Evolutionary conservation across 2,888 invertebrate genomes (phyloP).

Genomic region (Sphaerophoria rueppellii): DNA sequence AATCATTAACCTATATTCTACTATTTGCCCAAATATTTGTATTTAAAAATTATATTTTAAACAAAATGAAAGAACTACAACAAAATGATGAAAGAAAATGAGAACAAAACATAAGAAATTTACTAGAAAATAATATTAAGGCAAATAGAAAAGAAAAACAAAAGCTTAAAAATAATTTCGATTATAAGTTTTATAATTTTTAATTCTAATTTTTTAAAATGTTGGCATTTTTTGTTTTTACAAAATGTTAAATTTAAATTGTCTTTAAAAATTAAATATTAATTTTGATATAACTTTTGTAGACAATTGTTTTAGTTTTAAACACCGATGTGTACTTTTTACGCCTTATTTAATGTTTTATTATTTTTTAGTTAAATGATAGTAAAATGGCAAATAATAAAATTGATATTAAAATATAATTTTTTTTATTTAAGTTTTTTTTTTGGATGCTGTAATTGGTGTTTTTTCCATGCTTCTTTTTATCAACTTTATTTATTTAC

Average conservation of each 20-base stretch:
- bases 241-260: conserved; percentile 6
- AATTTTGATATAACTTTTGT: conserved; percentile 37
- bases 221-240: conserved; percentile 51
- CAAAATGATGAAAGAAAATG: conserved; percentile 48
- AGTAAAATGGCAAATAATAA: conserved; percentile 49
- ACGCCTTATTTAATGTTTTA: conserved; percentile 26
- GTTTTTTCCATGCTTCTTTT: background rate
- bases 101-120: conserved; percentile 44
- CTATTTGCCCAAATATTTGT: conserved; percentile 69
- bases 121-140: conserved; percentile 66
- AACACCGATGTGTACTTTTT: conserved; percentile 24
- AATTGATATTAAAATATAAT: conserved; percentile 53
- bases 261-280: conserved; percentile 18
- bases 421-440: conserved; percentile 26
- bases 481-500: background rate
- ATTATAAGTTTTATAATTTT: conserved; percentile 16
- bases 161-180: conserved; percentile 14
- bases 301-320: conserved; percentile 25
- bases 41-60: conserved; percentile 39
- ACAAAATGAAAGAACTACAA: conserved; percentile 56
- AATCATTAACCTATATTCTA: conserved; percentile 44
- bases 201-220: conserved; percentile 1
- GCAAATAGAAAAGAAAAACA: conserved; percentile 9
- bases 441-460: conserved; percentile 4
- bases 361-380: conserved; percentile 5